Conservation (phyloP, 2,888 invertebrate species). For the Nemotelus pantherinus region DNA sequence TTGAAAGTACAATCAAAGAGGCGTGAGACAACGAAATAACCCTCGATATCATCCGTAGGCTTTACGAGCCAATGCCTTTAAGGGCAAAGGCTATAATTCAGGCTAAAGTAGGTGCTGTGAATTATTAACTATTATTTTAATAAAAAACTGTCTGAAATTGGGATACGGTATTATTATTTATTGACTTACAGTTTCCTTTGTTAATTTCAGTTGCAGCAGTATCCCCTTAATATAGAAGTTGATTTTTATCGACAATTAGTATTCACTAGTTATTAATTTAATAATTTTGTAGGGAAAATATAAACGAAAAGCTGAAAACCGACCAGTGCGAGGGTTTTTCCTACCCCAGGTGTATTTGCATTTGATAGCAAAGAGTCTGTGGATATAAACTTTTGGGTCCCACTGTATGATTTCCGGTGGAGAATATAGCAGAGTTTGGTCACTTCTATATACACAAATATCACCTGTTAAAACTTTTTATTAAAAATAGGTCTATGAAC, state of each 20-base stretch:
- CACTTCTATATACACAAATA: too few relatives aligned
- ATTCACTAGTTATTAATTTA: too few relatives aligned
- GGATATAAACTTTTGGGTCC: too few relatives aligned
- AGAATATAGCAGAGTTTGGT: too few relatives aligned
- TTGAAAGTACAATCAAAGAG: neutral
- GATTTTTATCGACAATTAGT: neutral
- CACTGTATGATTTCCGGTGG: too few relatives aligned
- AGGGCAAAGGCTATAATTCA: neutral
- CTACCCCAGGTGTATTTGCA: too few relatives aligned
- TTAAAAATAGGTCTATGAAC: too few relatives aligned
- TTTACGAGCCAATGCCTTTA: constrained; percentile 1
- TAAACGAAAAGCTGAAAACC: too few relatives aligned
- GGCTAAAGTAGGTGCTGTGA: neutral
- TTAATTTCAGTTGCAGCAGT: neutral
- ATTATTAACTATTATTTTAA: neutral
- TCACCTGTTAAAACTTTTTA: too few relatives aligned
- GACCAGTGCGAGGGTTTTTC: too few relatives aligned
- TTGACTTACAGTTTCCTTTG: neutral
- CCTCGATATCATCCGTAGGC: neutral
- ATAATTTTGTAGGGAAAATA: too few relatives aligned
- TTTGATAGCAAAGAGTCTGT: too few relatives aligned
- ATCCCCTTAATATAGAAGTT: neutral
- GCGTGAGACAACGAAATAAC: neutral
- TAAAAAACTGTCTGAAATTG: neutral
- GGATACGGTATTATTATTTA: neutral